A percentile compares a stretch with the other conserved stretches of the same genome.
Evolutionary conservation across 2,113 vertebrate species (phyloP).

Genomic region (Neopipo cinnamomea): DNA sequence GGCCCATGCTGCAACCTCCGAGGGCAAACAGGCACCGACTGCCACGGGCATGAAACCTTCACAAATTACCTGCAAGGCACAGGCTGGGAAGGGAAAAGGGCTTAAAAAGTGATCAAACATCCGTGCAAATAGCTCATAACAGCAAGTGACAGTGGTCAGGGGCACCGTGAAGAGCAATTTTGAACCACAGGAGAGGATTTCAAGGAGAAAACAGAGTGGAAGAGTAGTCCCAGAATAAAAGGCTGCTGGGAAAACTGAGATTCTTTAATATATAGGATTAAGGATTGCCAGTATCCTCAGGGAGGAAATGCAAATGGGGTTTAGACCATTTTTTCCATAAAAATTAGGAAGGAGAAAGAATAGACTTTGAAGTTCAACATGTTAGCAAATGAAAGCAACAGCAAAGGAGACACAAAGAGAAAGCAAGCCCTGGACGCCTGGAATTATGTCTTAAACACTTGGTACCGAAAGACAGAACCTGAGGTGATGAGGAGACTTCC

Average conservation of each 20-base stretch:
- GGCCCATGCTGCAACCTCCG: neutral
- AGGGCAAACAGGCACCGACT: neutral
- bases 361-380: constrained; percentile 64
- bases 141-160: constrained; percentile 18
- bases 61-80: neutral
- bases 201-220: constrained; percentile 46
- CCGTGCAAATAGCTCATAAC: neutral
- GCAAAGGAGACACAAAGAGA: constrained; percentile 63
- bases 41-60: neutral
- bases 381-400: constrained; percentile 61
- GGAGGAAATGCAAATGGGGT: constrained; percentile 60
- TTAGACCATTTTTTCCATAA: constrained; percentile 66
- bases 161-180: constrained; percentile 45
- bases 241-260: constrained; percentile 52
- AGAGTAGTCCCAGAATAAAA: constrained; percentile 28
- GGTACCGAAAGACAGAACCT: constrained; percentile 59
- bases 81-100: neutral
- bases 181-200: constrained; percentile 22
- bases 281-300: constrained; percentile 63
- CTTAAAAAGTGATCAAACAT: neutral
- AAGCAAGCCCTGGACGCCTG: constrained; percentile 58
- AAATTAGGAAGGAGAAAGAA: constrained; percentile 66
- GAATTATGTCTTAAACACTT: constrained; percentile 57
- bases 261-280: constrained; percentile 67
- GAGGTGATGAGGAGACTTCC: constrained; percentile 57